These are phyloP conservation scores for Heliconius congener DNA, from an alignment of 1,140 invertebrate genomes.

Conservation along the genomic window DNA sequence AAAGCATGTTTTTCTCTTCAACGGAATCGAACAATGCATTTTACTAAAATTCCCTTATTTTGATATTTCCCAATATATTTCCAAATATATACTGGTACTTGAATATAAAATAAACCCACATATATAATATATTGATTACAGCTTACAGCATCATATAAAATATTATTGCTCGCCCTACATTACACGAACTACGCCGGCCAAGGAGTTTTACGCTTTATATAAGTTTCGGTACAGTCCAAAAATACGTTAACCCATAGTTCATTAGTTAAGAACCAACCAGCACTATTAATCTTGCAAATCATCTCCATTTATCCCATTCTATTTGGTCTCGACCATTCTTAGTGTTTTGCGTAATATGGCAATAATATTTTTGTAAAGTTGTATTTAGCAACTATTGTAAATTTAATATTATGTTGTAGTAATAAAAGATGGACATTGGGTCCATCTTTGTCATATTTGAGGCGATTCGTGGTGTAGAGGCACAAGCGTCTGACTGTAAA, in stretches of 20 bases:
- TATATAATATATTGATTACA: constrained; percentile 7
- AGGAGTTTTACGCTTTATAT: not conserved
- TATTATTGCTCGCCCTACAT: constrained; percentile 7
- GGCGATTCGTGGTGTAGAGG: no score
- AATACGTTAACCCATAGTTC: not conserved
- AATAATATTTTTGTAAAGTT: not conserved
- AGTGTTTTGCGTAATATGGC: not conserved
- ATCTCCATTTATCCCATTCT: not conserved
- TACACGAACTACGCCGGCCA: not conserved
- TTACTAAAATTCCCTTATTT: no score
- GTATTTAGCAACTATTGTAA: not conserved
- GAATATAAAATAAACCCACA: not conserved
- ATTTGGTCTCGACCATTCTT: not conserved
- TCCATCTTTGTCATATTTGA: no score
- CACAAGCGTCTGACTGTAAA: no score
- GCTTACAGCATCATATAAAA: not conserved
- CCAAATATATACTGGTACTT: not conserved
- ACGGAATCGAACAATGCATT: no score
- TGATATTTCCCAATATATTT: not conserved
- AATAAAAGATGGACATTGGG: no score
- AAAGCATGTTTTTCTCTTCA: no score
- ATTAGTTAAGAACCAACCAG: not conserved
- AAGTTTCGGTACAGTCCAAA: not conserved
- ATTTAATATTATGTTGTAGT: not conserved
- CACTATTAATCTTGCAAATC: not conserved